Percentiles rank a stretch among this genome's conserved stretches.
phyloP scores from a whole-genome alignment of 2,888 invertebrate species.

The Alitta virens region DNA sequence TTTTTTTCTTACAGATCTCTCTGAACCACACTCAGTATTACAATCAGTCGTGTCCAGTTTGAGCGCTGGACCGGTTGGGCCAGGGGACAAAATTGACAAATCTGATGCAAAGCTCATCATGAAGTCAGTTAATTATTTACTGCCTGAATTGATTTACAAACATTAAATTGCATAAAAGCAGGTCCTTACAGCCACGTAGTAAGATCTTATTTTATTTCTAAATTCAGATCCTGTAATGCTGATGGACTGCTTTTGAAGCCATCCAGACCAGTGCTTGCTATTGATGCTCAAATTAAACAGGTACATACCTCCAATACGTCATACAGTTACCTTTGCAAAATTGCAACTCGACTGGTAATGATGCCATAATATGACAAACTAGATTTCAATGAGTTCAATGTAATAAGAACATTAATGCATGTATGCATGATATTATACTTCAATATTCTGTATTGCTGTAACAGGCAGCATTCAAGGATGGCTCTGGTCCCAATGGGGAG shows the following conservation, averaged over 20 bases:
- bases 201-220: neutral
- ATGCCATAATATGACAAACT: too few species aligned
- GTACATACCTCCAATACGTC: slow-evolving; percentile 18
- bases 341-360: too few species aligned
- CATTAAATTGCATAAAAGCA: neutral
- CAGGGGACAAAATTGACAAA: slow-evolving; percentile 36
- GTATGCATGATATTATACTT: too few species aligned
- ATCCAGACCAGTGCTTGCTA: slow-evolving; percentile 5
- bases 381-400: too few species aligned
- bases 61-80: slow-evolving; percentile 40
- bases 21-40: slow-evolving; percentile 35
- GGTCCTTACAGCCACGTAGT: neutral
- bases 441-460: too few species aligned
- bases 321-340: too few species aligned
- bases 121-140: too few species aligned
- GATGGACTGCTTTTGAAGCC: slow-evolving; percentile 12
- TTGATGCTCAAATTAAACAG: slow-evolving; percentile 32
- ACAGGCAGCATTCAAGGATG: slow-evolving; percentile 1
- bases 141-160: neutral
- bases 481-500: slow-evolving; percentile 35
- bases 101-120: slow-evolving; percentile 32
- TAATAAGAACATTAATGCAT: too few species aligned
- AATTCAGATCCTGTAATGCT: slow-evolving; percentile 4
- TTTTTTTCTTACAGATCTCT: neutral
- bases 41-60: slow-evolving; percentile 34